A percentile compares a stretch with the other conserved stretches of the same genome.
Conservation (phyloP, 2,888 invertebrate genomes). For the Omphaloscelis lunosa region DNA sequence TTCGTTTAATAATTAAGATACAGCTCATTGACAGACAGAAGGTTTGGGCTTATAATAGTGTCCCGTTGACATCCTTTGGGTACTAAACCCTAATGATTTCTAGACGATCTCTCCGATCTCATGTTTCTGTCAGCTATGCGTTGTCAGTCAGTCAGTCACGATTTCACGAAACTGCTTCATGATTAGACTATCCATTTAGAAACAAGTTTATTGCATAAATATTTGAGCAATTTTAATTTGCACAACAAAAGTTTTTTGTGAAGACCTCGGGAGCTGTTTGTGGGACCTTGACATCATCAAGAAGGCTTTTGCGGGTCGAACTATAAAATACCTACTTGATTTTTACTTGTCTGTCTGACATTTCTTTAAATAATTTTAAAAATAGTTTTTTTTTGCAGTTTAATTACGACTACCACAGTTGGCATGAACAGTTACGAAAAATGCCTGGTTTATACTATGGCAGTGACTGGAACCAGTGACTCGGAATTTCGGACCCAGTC, state of each 20-base stretch:
- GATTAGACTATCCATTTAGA: neutral
- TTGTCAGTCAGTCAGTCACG: neutral
- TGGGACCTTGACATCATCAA: slow-evolving; percentile 49
- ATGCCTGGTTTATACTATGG: too few species aligned
- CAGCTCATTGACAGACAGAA: too few species aligned
- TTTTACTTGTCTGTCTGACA: slow-evolving; percentile 43
- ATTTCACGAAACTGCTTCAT: neutral
- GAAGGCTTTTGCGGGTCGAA: slow-evolving; percentile 36
- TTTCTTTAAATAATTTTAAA: neutral
- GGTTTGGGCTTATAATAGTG: neutral
- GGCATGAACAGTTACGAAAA: neutral
- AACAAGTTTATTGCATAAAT: neutral
- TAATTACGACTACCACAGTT: neutral
- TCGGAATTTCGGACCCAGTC: too few species aligned
- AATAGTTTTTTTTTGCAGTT: neutral
- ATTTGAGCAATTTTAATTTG: slow-evolving; percentile 14
- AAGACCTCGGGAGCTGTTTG: slow-evolving; percentile 49
- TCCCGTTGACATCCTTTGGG: neutral
- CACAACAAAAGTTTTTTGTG: slow-evolving; percentile 37
- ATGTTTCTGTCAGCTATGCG: neutral
- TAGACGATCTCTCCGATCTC: neutral
- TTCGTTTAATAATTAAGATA: too few species aligned
- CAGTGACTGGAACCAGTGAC: too few species aligned
- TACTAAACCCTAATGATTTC: neutral
- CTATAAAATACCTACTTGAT: slow-evolving; percentile 40